Conservation (phyloP, 1,140 invertebrate species). For the Vanessa atalanta region DNA sequence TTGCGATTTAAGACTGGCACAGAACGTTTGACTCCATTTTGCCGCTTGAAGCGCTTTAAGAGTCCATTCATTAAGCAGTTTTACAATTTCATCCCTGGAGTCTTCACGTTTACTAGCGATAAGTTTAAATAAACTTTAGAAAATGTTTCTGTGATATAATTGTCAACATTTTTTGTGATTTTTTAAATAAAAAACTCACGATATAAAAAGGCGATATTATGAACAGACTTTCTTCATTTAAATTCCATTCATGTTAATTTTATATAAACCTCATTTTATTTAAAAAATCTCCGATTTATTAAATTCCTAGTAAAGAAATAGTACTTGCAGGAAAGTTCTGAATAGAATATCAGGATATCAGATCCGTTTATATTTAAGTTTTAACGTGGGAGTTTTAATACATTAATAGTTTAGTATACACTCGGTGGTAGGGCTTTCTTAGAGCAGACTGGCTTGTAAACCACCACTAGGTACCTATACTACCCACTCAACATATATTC, state of each 20-base stretch:
- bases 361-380: too few relatives aligned
- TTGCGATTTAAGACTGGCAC: constrained; percentile 42
- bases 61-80: constrained; percentile 39
- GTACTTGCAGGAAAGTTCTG: too few relatives aligned
- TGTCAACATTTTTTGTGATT: constrained; percentile 4
- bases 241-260: background rate
- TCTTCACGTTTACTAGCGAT: constrained; percentile 10
- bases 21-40: constrained; percentile 42
- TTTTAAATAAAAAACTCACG: background rate
- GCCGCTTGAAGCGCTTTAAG: constrained; percentile 34
- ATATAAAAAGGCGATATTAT: background rate
- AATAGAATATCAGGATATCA: too few relatives aligned
- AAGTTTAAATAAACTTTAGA: constrained; percentile 12
- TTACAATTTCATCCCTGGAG: constrained; percentile 32
- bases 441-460: too few relatives aligned
- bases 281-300: background rate
- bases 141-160: background rate
- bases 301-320: too few relatives aligned
- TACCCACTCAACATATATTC: too few relatives aligned
- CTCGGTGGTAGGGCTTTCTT: too few relatives aligned
- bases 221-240: background rate
- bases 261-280: background rate
- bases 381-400: too few relatives aligned
- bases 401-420: too few relatives aligned
- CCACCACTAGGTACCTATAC: too few relatives aligned